phyloP scores from a whole-genome alignment of 2,888 invertebrate genomes.

The Notodonta dromedarius region DNA sequence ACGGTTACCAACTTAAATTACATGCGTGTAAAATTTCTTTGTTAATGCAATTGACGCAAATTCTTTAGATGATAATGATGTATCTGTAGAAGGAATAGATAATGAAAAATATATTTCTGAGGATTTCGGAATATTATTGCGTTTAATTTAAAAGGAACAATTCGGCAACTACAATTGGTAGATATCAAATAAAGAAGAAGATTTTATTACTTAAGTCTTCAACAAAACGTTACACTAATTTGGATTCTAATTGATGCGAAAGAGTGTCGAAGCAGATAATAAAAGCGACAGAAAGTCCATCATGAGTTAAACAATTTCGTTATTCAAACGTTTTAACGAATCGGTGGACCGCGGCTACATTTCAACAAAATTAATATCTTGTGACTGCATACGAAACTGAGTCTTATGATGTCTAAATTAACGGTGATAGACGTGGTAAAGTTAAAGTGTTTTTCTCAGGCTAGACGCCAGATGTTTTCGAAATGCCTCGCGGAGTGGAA shows the following conservation, averaged over 20 bases:
- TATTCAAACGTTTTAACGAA: slow-evolving; percentile 61
- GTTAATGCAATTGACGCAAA: neutral
- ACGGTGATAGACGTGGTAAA: slow-evolving; percentile 32
- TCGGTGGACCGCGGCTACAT: slow-evolving; percentile 51
- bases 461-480: slow-evolving; percentile 68
- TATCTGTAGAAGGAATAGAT: too few species aligned
- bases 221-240: slow-evolving; percentile 13
- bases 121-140: too few species aligned
- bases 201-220: slow-evolving; percentile 9
- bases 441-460: slow-evolving; percentile 30
- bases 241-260: slow-evolving; percentile 20
- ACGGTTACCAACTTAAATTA: neutral
- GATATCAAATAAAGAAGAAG: slow-evolving; percentile 11
- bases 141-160: too few species aligned
- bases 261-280: slow-evolving; percentile 26
- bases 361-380: slow-evolving; percentile 18
- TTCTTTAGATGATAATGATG: too few species aligned
- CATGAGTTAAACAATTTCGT: slow-evolving; percentile 57
- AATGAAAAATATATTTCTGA: too few species aligned
- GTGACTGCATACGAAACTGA: slow-evolving; percentile 7
- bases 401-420: slow-evolving; percentile 38
- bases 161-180: neutral
- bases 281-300: slow-evolving; percentile 49
- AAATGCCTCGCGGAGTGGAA: slow-evolving; percentile 71
- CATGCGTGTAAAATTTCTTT: neutral